Conservation (phyloP, 2,113 vertebrate species). For the Brachirus orientalis region DNA sequence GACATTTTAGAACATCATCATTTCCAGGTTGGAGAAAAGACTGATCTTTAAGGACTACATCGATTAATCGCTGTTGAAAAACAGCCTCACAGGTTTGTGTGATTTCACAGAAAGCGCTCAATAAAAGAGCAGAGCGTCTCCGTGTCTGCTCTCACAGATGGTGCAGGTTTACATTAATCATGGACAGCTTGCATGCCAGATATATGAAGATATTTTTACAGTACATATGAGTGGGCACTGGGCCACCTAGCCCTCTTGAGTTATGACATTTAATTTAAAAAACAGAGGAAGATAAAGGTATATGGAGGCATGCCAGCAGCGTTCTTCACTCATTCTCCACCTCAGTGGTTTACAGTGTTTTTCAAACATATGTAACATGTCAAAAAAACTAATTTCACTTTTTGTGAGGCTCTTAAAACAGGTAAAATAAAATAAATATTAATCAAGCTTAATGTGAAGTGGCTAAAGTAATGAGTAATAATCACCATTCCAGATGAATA, state of each 20-base stretch:
- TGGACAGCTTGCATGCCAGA: conserved; percentile 25
- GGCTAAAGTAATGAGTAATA: conserved; percentile 25
- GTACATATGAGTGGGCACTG: conserved; percentile 10
- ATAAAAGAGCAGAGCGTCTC: no score
- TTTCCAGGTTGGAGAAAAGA: no score
- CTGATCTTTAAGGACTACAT: no score
- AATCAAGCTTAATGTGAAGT: conserved; percentile 9
- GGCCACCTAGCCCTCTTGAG: conserved; percentile 23
- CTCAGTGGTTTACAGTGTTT: not conserved
- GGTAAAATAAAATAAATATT: conserved; percentile 31
- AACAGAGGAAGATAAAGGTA: conserved; percentile 18
- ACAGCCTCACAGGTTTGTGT: no score
- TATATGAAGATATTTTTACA: conserved; percentile 31
- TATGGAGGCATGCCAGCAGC: conserved; percentile 43
- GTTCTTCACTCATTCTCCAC: conserved; percentile 19
- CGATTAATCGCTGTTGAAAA: no score
- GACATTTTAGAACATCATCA: no score
- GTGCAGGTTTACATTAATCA: conserved; percentile 47
- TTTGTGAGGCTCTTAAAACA: conserved; percentile 14
- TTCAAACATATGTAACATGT: not conserved
- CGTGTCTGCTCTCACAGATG: conserved; percentile 33
- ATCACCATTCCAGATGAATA: conserved; percentile 13
- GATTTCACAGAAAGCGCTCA: no score
- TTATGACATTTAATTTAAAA: conserved; percentile 30
- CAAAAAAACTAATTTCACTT: conserved; percentile 1